These are phyloP conservation scores for Menidia menidia DNA, from an alignment of 2,797 vertebrate species.

Conservation along the genomic window DNA sequence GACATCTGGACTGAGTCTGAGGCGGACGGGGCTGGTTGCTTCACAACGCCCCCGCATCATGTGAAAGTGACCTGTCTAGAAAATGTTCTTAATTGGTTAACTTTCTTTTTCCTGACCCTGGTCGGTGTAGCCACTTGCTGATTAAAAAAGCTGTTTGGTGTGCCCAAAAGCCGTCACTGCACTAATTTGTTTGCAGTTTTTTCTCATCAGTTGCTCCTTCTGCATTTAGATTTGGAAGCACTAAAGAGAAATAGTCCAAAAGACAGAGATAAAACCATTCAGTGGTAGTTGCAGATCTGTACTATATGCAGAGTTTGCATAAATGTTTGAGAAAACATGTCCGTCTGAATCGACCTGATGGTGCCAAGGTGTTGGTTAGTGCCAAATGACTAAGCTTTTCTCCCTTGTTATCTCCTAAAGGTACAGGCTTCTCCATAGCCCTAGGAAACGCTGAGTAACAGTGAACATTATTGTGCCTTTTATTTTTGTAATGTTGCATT, in stretches of 20 bases:
- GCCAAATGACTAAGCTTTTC: background rate
- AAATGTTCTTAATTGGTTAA: constrained; percentile 41
- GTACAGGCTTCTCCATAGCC: background rate
- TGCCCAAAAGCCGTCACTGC: constrained; percentile 17
- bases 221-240: background rate
- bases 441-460: background rate
- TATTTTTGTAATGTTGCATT: constrained; percentile 15
- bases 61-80: constrained; percentile 35
- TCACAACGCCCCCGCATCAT: constrained; percentile 12
- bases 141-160: constrained; percentile 20
- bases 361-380: no score
- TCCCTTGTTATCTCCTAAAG: background rate
- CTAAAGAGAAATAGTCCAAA: background rate
- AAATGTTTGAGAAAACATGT: background rate
- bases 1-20: constrained; percentile 38
- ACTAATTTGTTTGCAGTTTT: constrained; percentile 2
- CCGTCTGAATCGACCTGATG: no score
- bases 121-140: constrained; percentile 21
- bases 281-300: background rate
- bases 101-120: constrained; percentile 29
- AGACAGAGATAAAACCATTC: background rate
- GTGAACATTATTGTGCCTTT: constrained; percentile 16
- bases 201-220: constrained; percentile 6
- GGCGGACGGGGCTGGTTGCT: constrained; percentile 15
- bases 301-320: background rate